Conservation (phyloP, 2,888 invertebrate species). For the Crepidodera aurea region DNA sequence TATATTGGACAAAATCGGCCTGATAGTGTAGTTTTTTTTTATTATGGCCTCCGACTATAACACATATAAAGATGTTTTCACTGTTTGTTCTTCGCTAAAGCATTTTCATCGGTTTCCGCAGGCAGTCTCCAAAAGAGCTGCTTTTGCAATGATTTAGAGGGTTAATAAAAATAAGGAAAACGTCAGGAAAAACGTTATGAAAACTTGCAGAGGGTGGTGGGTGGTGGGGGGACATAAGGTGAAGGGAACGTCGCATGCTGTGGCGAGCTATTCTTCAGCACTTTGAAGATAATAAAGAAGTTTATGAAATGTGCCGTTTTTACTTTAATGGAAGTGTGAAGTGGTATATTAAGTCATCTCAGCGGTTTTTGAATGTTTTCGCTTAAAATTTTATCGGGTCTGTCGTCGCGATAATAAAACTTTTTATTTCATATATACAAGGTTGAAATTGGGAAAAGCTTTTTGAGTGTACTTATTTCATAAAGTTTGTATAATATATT, state of each 20-base stretch:
- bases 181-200: slow-evolving; percentile 37
- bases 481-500: too few species aligned
- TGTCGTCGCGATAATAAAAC: not conserved
- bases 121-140: slow-evolving; percentile 29
- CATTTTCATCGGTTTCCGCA: slow-evolving; percentile 35
- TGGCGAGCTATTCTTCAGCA: slow-evolving; percentile 3
- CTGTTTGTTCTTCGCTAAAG: slow-evolving; percentile 31
- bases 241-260: not conserved
- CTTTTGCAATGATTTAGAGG: slow-evolving; percentile 39
- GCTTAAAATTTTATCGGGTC: not conserved
- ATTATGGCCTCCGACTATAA: slow-evolving; percentile 23
- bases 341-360: slow-evolving; percentile 9
- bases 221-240: not conserved
- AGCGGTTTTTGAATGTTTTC: slow-evolving; percentile 1
- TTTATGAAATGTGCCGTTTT: slow-evolving; percentile 19
- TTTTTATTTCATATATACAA: not conserved
- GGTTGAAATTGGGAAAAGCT: too few species aligned
- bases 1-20: too few species aligned
- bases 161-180: slow-evolving; percentile 38
- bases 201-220: slow-evolving; percentile 20
- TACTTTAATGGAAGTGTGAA: slow-evolving; percentile 9
- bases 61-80: slow-evolving; percentile 34
- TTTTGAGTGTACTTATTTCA: too few species aligned
- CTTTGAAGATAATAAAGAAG: slow-evolving; percentile 20
- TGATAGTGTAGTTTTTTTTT: too few species aligned